Evolutionary conservation across 2,888 invertebrate genomes (phyloP), one percentile per base, ranked within the genome.

Genomic region (Blera fallax): DNA sequence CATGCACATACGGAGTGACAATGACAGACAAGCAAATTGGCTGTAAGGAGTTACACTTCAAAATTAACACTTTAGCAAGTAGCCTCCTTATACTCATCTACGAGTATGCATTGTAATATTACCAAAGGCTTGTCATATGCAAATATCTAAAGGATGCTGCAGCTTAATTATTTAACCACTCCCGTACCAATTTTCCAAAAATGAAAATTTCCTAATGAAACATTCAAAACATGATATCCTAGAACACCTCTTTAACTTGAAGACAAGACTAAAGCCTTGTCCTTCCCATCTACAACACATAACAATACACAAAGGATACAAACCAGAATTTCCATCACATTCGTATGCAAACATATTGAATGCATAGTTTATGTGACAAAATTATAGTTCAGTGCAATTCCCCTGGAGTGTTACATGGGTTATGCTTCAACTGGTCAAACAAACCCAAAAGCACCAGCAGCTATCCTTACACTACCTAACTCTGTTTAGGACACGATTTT

Each of bases 321-420:
- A 8, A 8, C 7, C 10, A n/a, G 45, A 18, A 52, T 43, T 21
- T 52, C 43, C 34, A 52, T 43, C 54, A 56, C 34, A 58, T 54
- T 58, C 45, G 29, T 8, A 73, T 29, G 54, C 34, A 34, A 64
- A 76, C 70, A 76, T 70, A 82, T 83, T 67, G 79, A 56, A 65
- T 74, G 78, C 83, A 83, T 69, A 74, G 79, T 74, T 83, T 54
- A 83, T 79, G 83, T 79, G 83, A 73, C 83, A 79, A 74, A 74
- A 74, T 64, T 79, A 84, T 79, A 79, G 70, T 79, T 79, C 62
- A 74, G 62, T 69, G 56, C 69, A 79, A 69, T 69, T 11, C 45
- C 24, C 64, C 18, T 58, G 10, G 65, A 40, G 70, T 60, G 65
- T 65, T 65, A 65, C 70, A 70, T 50, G 60, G 58, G 58, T 77